Evolutionary conservation across 1,140 invertebrate genomes (phyloP).

Genomic region (Aphaenogaster rudis): DNA sequence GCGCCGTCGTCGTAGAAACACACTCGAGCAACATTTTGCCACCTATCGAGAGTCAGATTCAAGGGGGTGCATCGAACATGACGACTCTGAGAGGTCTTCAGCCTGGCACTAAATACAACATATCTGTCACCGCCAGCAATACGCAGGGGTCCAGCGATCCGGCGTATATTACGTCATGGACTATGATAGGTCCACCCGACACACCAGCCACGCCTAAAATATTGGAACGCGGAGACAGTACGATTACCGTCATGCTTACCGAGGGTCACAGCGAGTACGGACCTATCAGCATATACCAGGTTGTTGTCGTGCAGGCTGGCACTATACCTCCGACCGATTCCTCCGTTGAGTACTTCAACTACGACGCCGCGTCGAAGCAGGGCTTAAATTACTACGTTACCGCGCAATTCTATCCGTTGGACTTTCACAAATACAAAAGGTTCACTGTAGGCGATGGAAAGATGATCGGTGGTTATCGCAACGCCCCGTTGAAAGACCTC

Average conservation of each 20-base stretch:
- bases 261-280: constrained; percentile 91
- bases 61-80: constrained; percentile 83
- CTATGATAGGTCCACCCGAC: constrained; percentile 91
- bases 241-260: constrained; percentile 89
- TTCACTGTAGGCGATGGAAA: constrained; percentile 93
- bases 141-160: constrained; percentile 88
- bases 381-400: constrained; percentile 93
- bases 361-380: constrained; percentile 88
- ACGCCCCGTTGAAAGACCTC: constrained; percentile 91
- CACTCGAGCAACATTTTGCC: constrained; percentile 75
- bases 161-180: constrained; percentile 88
- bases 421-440: constrained; percentile 87
- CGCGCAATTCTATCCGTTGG: constrained; percentile 90
- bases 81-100: constrained; percentile 88
- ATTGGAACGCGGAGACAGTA: constrained; percentile 87
- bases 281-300: constrained; percentile 90
- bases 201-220: constrained; percentile 90
- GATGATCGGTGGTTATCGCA: constrained; percentile 92
- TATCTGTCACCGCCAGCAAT: constrained; percentile 90
- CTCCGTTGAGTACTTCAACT: constrained; percentile 83
- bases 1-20: constrained; percentile 78
- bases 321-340: constrained; percentile 78
- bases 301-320: constrained; percentile 90
- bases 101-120: constrained; percentile 91
- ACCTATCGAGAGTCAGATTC: constrained; percentile 83